Percentiles rank a stretch among this genome's conserved stretches.
Conservation (phyloP, 2,113 vertebrate species). For the Corydoras maculifer region DNA sequence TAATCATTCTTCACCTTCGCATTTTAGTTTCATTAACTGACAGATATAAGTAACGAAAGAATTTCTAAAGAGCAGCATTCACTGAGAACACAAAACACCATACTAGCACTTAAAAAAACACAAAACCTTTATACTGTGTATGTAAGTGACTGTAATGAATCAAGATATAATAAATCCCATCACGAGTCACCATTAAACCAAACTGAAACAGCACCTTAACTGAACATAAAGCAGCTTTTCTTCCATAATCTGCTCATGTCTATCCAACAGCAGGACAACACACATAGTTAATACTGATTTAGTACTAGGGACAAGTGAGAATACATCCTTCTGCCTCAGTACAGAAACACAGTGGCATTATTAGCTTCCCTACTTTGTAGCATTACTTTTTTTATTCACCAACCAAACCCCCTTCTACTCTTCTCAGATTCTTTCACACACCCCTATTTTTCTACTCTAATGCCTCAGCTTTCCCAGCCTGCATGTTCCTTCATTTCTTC, state of each 20-base stretch:
- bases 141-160: background rate
- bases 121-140: too few species aligned
- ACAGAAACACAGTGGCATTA: slow-evolving; percentile 35
- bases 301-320: slow-evolving; percentile 34
- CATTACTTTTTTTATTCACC: slow-evolving; percentile 35
- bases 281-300: slow-evolving; percentile 25
- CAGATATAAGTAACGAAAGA: too few species aligned
- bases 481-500: slow-evolving; percentile 33
- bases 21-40: too few species aligned
- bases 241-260: slow-evolving; percentile 17
- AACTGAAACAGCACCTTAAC: slow-evolving; percentile 11
- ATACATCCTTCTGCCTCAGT: slow-evolving; percentile 37
- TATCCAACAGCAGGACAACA: slow-evolving; percentile 18
- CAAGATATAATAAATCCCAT: background rate
- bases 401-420: slow-evolving; percentile 23
- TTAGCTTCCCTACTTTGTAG: slow-evolving; percentile 13
- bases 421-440: slow-evolving; percentile 27
- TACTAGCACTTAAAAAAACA: too few species aligned
- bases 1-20: too few species aligned
- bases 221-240: slow-evolving; percentile 27
- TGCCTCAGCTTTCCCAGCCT: slow-evolving; percentile 30
- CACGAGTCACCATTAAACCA: background rate
- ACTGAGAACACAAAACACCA: too few species aligned
- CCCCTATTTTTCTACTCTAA: slow-evolving; percentile 12
- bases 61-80: too few species aligned